A percentile compares a stretch with the other conserved stretches of the same genome.
These are phyloP conservation scores for Drosophila kanapiae DNA, from an alignment of 1,140 invertebrate species.

Conservation along the genomic window DNA sequence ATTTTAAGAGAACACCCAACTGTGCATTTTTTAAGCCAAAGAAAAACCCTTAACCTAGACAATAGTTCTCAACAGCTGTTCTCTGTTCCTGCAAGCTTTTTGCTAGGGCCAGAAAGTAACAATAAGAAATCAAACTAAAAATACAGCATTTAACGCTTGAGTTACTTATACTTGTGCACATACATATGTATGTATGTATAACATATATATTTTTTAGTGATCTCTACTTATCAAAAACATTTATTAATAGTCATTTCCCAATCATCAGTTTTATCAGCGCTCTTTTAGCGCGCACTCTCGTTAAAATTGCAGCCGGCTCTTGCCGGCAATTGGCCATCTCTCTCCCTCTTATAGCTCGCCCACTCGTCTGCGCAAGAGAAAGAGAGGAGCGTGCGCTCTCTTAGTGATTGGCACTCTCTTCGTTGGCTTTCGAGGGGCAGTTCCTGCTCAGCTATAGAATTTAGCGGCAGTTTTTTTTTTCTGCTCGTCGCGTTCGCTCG, in stretches of 20 bases:
- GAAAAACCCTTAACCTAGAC: constrained; percentile 11
- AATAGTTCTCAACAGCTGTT: constrained; percentile 21
- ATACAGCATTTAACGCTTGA: neutral
- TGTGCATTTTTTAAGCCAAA: neutral
- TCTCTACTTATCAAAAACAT: neutral
- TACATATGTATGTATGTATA: neutral
- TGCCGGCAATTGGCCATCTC: constrained; percentile 15
- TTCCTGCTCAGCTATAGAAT: constrained; percentile 37
- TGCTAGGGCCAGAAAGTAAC: neutral
- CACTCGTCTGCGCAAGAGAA: neutral
- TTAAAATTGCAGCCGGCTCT: constrained; percentile 13
- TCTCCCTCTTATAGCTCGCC: neutral
- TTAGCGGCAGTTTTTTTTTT: constrained; percentile 57
- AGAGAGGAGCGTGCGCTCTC: neutral
- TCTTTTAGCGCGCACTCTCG: constrained; percentile 1
- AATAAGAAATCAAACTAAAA: neutral
- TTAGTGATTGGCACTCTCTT: constrained; percentile 3
- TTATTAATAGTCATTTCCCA: constrained; percentile 20
- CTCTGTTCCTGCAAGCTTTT: neutral
- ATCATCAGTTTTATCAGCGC: neutral
- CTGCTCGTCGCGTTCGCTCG: constrained; percentile 28
- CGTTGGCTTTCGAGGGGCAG: neutral
- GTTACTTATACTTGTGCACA: neutral
- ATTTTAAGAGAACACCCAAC: neutral
- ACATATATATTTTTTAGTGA: neutral